Percentiles rank a stretch among this genome's conserved stretches.
phyloP scores from a whole-genome alignment of 2,888 invertebrate species.

The Pterostichus niger region DNA sequence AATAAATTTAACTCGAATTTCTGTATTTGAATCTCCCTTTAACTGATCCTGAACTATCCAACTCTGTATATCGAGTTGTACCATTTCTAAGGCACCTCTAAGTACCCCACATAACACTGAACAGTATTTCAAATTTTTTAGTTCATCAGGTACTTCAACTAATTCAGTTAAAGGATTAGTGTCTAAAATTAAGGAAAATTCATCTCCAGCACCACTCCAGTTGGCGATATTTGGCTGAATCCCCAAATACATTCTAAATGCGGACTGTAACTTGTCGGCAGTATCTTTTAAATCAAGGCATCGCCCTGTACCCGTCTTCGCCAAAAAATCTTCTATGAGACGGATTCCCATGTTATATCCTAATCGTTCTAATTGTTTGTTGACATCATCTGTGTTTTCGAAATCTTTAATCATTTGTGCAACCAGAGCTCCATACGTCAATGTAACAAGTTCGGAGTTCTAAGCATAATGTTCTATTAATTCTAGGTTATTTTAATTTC shows the following conservation, averaged over 20 bases:
- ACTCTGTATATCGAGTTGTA: conserved; percentile 96
- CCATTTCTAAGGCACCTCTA: conserved; percentile 98
- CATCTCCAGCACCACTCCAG: conserved; percentile 96
- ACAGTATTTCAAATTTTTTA: conserved; percentile 92
- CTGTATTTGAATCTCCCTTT: conserved; percentile 96
- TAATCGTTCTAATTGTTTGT: conserved; percentile 95
- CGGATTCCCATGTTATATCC: conserved; percentile 99
- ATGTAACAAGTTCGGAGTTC: conserved; percentile 97
- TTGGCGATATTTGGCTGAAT: conserved; percentile 95
- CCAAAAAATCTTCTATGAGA: conserved; percentile 98
- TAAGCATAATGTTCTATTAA: conserved; percentile 73
- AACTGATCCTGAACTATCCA: conserved; percentile 97
- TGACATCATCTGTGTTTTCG: conserved; percentile 98
- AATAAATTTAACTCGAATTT: conserved; percentile 96
- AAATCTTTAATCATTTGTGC: conserved; percentile 98
- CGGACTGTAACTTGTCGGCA: conserved; percentile 95
- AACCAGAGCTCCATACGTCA: conserved; percentile 98
- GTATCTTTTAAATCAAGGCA: conserved; percentile 98
- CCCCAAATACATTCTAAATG: conserved; percentile 91
- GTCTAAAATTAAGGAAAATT: conserved; percentile 97
- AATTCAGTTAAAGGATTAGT: conserved; percentile 97
- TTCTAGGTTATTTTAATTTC: conserved; percentile 19
- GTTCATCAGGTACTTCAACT: conserved; percentile 95
- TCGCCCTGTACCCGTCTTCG: conserved; percentile 91
- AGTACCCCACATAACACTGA: conserved; percentile 94